Evolutionary conservation across 2,888 invertebrate species (phyloP), one percentile per base, ranked within the genome.

Genomic region (Heliconius cydno): DNA sequence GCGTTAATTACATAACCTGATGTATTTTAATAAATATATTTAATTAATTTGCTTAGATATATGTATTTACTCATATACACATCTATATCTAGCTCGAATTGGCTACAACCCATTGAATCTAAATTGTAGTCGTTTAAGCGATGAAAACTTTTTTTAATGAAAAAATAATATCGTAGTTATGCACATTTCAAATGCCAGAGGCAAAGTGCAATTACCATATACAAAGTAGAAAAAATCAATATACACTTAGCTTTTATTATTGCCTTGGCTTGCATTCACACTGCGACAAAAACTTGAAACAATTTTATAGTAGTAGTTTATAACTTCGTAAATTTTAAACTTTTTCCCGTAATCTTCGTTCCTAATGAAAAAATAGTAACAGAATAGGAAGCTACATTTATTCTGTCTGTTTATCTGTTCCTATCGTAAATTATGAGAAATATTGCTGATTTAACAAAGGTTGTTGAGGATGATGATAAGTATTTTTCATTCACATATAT

Each of bases 161-260:
- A 73, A 73, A n/a, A 73, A 73, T 60, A n/a, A 57, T 19, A 34
- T 73, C 30, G n/a, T 22, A 60, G 57, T 15, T 60, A 60, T 57
- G 30, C 30, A 34, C 73, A 38, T 60, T 73, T 73, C 57, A 73
- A 73, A 73, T 73, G 73, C 73, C 60, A 73, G 73, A 73, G 73
- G 73, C 73, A 34, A 60, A 73, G 60, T 57, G 72, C 73, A 60
- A 73, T 60, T 73, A 38, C 38, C 73, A 73, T 73, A 73, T 38
- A 73, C 25, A 57, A 73, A 60, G 73, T 73, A 73, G 73, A 60
- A 52, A 70, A 73, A 60, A 73, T 73, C 60, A 73, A 73, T 73
- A 25, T 15, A 38, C 73, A 73, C 73, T 73, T 60, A 73, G 73
- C 38, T 60, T 57, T 60, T 73, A 73, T 72, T 57, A 60, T 15